Evolutionary conservation across 2,113 vertebrate species (phyloP).

Genomic region (Cygnus atratus): DNA sequence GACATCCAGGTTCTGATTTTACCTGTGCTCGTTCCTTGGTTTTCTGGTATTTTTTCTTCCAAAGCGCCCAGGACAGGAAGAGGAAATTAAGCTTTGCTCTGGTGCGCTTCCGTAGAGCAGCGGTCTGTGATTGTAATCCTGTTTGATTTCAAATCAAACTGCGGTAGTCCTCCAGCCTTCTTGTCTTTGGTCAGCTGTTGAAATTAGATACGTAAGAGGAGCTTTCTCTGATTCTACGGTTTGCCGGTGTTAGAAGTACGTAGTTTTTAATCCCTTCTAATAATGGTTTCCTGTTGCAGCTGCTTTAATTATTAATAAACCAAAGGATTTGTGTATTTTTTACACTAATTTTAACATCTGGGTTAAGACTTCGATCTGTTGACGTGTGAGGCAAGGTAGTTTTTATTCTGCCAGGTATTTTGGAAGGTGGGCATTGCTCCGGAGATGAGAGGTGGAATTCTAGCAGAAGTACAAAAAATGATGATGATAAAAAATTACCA

Average conservation of each 20-base stretch:
- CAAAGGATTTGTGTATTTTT: background rate
- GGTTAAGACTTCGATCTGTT: background rate
- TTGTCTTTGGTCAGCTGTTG: background rate
- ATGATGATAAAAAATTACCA: too few relatives aligned
- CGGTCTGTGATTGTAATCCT: background rate
- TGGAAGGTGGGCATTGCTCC: background rate
- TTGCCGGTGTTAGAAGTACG: background rate
- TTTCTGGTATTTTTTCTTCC: background rate
- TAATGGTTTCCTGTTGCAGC: background rate
- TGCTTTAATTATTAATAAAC: constrained; percentile 25
- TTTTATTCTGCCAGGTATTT: background rate
- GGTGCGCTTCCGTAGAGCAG: background rate
- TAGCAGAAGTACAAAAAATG: background rate
- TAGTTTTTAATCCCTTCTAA: constrained; percentile 36
- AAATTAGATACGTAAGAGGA: background rate
- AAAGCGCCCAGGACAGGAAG: background rate
- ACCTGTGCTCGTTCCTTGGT: background rate
- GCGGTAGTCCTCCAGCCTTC: background rate
- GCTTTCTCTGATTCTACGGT: background rate
- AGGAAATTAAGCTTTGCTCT: constrained; percentile 3
- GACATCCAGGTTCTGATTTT: background rate
- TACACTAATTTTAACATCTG: background rate
- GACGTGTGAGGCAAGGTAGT: background rate
- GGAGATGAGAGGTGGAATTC: background rate
- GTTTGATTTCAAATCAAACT: background rate